Base-by-base conservation (phyloP, 1,140 invertebrate species). In the Drosophila nikananu region DNA sequence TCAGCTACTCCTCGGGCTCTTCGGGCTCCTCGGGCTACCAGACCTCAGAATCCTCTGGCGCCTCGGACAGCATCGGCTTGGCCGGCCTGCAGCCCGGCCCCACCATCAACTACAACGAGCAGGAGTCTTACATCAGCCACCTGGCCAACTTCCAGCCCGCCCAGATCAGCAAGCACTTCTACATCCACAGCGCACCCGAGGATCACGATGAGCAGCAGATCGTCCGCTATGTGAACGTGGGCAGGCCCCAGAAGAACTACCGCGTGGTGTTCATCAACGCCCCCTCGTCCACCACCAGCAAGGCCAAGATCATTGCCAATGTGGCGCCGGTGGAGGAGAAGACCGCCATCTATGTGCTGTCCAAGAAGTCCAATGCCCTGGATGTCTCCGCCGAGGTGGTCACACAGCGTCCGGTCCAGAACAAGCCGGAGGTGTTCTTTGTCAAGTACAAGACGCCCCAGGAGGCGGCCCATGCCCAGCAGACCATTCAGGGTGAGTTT, bases 211-310 rank as follows among this genome's bases (percentile, higher is more conserved):
- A 93, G 44, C 86, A 90, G 65, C 81, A 92, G 62, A 83, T 91
- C 61, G 87, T 86, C 94, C 95, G 83, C 81, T 83, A 91, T 35
- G 80, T 93, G 64, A 92, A 89, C 19, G 77, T 93, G 51, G 92
- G 92, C 25, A 94, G 95, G 8, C 94, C 96, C 61, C 96, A 96
- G 93, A 97, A 97, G 86, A 96, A 97, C 93, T 97, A 97, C 94
- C 96, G 97, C 83, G 97, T 97, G 83, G 97, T 97, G 87, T 97
- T 97, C 95, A 97, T 97, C 93, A 97, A 97, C 94, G 96, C 97
- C 15, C 96, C 96, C 32, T 95, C 96, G 35, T 94, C 95, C n/a
- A 95, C 94, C 80, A 95, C 96, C 62, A 80, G 81, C 63, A 95
- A 95, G 80, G 96, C 96, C 9, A 32, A 95, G 95, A 63, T 95